Base-by-base conservation (phyloP, 2,888 invertebrate genomes). In the Drosophila robusta region DNA sequence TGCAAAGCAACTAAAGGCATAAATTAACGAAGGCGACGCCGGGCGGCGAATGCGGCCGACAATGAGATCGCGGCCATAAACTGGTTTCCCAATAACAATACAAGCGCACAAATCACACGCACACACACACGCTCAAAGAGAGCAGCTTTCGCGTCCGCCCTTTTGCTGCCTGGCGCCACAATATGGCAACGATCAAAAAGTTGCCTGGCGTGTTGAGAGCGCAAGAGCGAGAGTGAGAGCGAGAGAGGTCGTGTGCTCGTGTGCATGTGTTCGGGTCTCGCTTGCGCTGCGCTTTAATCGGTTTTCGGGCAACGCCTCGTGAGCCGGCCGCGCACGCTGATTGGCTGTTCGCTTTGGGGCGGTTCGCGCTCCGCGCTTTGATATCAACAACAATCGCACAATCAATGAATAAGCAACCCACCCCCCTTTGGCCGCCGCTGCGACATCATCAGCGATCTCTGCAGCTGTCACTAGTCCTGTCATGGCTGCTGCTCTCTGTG, bases 121-220 rank as follows among this genome's bases (percentile, higher is more conserved):
- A 49, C 41, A 62, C 61, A 41, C 38, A 55, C 8, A n/a, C 29
- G 26, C 32, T 24, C 18, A 61, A 18, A 44, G 9, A 12, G 16
- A 26, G 71, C 74, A 87, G 83, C 83, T 83, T 83, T 83, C 83
- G 75, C 80, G 85, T 71, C 74, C 80, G 81, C 81, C 75, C 86
- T 71, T 72, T 69, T 63, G 80, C 75, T 66, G 78, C 60, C 56
- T 75, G 74, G 89, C 84, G 85, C 84, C 78, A 81, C 74, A 85
- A 87, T 82, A 90, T 90, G 91, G 90, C 91, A 91, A 88, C 90
- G 90, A 90, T 90, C 90, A 90, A 90, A 79, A 74, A 76, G 52
- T 18, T 12, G 32, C 39, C 52, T 12, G 42, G 55, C 56, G 14
- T 47, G 51, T 38, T 55, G 67, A 44, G 55, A 26, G 70, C 45